Percentiles rank a stretch among this genome's conserved stretches.
Conservation (phyloP, 92 coral and sea anemone genomes). For the Epizoanthus ramosus region DNA sequence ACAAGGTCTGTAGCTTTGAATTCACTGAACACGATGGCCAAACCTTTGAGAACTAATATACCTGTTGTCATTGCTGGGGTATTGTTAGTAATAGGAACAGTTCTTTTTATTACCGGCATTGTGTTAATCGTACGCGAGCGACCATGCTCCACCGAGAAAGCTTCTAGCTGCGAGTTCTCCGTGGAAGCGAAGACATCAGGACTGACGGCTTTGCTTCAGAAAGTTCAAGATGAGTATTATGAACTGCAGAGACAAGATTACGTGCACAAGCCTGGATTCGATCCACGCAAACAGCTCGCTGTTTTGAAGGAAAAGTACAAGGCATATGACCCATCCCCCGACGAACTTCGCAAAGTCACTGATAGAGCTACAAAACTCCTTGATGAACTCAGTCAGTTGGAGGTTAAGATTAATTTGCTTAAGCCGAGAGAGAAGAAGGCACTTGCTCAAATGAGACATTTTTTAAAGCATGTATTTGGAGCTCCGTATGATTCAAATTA, state of each 20-base stretch:
- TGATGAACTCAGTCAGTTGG: slow-evolving; percentile 30
- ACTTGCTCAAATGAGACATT: slow-evolving; percentile 71
- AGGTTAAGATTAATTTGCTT: slow-evolving; percentile 13
- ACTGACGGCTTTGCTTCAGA: slow-evolving; percentile 49
- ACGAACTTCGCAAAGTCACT: slow-evolving; percentile 50
- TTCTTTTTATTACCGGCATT: slow-evolving; percentile 65
- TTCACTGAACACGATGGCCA: too few species aligned
- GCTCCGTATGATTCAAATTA: slow-evolving; percentile 73
- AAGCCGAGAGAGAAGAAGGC: slow-evolving; percentile 81
- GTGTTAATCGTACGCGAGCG: slow-evolving; percentile 39
- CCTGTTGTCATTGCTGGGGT: slow-evolving; percentile 32
- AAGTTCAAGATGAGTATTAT: slow-evolving; percentile 53
- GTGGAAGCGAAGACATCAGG: slow-evolving; percentile 66
- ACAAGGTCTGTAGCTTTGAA: too few species aligned
- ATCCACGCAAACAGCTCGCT: slow-evolving; percentile 3
- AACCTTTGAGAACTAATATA: not conserved
- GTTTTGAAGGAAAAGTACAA: slow-evolving; percentile 37
- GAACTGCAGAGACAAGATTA: slow-evolving; percentile 46
- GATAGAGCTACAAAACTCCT: slow-evolving; percentile 51
- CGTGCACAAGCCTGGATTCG: slow-evolving; percentile 19
- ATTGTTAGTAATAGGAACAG: slow-evolving; percentile 43
- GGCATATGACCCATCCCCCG: slow-evolving; percentile 60
- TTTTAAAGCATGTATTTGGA: slow-evolving; percentile 61
- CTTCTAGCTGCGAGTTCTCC: slow-evolving; percentile 18
- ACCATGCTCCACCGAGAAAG: too few species aligned